phyloP scores from a whole-genome alignment of 2,888 invertebrate genomes.

The Cinara cedri region DNA sequence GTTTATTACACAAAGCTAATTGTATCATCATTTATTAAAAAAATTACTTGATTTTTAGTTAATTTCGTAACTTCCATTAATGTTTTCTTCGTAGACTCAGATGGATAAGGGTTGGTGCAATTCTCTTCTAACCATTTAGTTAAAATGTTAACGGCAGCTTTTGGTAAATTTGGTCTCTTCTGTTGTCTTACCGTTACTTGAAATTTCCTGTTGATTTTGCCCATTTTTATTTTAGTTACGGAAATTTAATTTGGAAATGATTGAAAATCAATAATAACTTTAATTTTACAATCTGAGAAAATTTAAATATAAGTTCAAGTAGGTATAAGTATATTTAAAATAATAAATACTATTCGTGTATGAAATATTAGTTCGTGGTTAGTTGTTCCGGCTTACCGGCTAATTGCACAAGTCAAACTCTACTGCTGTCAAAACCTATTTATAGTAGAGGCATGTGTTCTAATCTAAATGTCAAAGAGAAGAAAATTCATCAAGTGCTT shows the following conservation, averaged over 20 bases:
- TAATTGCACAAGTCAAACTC: constrained; percentile 31
- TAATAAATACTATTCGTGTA: neutral
- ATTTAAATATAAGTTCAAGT: neutral
- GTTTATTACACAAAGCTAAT: neutral
- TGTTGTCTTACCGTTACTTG: constrained; percentile 30
- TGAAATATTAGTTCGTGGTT: constrained; percentile 38
- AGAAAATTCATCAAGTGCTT: constrained; percentile 39
- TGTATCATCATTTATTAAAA: neutral
- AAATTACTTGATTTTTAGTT: constrained; percentile 54
- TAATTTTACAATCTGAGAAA: neutral
- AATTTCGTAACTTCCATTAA: constrained; percentile 49
- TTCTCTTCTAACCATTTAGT: constrained; percentile 48
- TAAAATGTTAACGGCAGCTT: constrained; percentile 48
- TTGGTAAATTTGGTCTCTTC: constrained; percentile 53
- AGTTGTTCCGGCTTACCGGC: constrained; percentile 48
- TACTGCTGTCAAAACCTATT: constrained; percentile 56
- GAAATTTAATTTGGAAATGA: neutral
- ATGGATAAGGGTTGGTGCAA: constrained; percentile 46
- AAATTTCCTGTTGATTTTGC: constrained; percentile 46
- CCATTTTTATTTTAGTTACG: constrained; percentile 9
- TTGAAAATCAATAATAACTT: neutral
- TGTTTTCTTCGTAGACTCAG: constrained; percentile 46
- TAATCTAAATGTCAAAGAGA: constrained; percentile 56
- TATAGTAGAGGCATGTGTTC: constrained; percentile 56
- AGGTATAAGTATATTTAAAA: neutral